These are phyloP conservation scores for Oxyura jamaicensis DNA, from an alignment of 2,113 vertebrate species.

Conservation along the genomic window DNA sequence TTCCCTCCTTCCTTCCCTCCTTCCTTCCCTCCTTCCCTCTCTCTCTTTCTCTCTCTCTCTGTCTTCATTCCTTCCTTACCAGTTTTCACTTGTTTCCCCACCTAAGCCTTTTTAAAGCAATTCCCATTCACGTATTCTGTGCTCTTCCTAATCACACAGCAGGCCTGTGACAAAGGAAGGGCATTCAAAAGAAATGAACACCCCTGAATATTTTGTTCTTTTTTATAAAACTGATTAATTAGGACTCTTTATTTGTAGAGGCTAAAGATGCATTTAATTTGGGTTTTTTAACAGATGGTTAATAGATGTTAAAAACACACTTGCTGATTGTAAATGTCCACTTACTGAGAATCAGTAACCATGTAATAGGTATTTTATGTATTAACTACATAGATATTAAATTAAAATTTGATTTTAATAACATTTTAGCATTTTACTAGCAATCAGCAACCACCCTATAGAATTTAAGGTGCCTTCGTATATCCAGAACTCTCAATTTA, in stretches of 20 bases:
- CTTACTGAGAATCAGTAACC: slow-evolving; percentile 61
- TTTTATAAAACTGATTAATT: slow-evolving; percentile 31
- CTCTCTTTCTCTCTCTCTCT: too few relatives aligned
- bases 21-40: too few relatives aligned
- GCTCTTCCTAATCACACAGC: not conserved
- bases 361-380: slow-evolving; percentile 61
- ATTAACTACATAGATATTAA: slow-evolving; percentile 41
- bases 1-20: too few relatives aligned
- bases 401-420: slow-evolving; percentile 54
- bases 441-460: not conserved
- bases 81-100: not conserved
- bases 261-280: slow-evolving; percentile 48
- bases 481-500: slow-evolving; percentile 3
- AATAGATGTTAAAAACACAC: slow-evolving; percentile 63
- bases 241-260: slow-evolving; percentile 30
- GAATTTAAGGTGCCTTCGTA: not conserved
- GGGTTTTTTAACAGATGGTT: slow-evolving; percentile 64
- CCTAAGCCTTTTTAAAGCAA: not conserved
- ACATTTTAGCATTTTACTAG: not conserved
- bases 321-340: slow-evolving; percentile 64
- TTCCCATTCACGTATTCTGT: not conserved
- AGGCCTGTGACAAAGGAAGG: not conserved
- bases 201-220: not conserved
- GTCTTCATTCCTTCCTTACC: not conserved
- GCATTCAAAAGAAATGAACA: not conserved